Base-by-base conservation (phyloP, 1,140 invertebrate genomes). In the Ostrea denselamellosa region DNA sequence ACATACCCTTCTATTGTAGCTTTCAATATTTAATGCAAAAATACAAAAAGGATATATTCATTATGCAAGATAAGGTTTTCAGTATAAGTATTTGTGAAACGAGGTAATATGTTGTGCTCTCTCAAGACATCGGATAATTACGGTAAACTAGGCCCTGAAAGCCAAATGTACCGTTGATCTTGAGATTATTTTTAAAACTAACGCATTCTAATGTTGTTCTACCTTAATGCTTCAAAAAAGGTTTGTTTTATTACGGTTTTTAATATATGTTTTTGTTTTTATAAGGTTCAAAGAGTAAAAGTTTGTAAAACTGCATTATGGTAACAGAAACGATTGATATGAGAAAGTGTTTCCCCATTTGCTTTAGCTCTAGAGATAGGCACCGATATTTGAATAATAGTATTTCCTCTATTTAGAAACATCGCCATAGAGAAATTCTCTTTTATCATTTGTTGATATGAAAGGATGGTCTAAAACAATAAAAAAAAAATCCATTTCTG, bases 11-110 rank as follows among this genome's bases (percentile, higher is more conserved):
- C n/a, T 62, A 7, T 17, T 62, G 9, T 62, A 62, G 58, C 58
- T 62, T 14, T 62, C 58, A 62, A 12, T 62, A 62, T n/a, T 19
- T 62, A n/a, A n/a, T 17, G 58, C 68, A 77, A 77, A 77, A 77
- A 77, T 28, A 14, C 68, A 77, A 77, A 71, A 77, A 77, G 68
- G 68, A 77, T 77, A 77, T 77, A 77, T 77, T 77, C 28, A 77
- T 77, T 77, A 77, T 77, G 68, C 68, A 77, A 34, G 22, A 77
- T 77, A 77, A 34, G 68, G 28, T 25, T 77, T 25, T 77, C 28
- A 77, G 28, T 28, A 34, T 77, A 77, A 77, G 68, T 77, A 77
- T 17, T 12, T 77, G 12, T 34, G 68, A 77, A 77, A 77, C 68
- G 68, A 28, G 12, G 68, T 77, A 77, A 77, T 77, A 28, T 28